Evolutionary conservation across 2,888 invertebrate species (phyloP).

Genomic region (Yponomeuta plumbellus): DNA sequence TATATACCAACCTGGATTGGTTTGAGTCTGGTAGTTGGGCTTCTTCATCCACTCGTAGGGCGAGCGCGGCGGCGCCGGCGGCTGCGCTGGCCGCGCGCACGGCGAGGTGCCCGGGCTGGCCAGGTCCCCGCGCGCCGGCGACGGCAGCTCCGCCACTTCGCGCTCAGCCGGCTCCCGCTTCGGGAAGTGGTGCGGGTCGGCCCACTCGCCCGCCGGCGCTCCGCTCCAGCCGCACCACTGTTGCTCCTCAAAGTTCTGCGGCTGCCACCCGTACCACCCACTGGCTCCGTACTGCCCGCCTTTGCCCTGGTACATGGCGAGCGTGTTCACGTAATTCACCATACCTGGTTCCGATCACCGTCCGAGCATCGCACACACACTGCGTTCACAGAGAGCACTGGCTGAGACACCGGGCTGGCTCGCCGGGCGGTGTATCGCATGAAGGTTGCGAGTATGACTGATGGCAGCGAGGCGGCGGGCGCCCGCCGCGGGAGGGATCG

Average conservation of each 20-base stretch:
- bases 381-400: constrained; percentile 59
- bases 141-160: constrained; percentile 64
- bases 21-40: constrained; percentile 88
- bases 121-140: constrained; percentile 70
- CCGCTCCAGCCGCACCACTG: constrained; percentile 76
- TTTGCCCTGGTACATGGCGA: constrained; percentile 82
- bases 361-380: constrained; percentile 70
- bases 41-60: constrained; percentile 97
- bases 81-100: constrained; percentile 64
- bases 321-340: constrained; percentile 85
- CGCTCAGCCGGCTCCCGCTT: constrained; percentile 63
- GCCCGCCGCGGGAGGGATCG: constrained; percentile 37
- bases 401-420: constrained; percentile 30
- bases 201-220: constrained; percentile 67
- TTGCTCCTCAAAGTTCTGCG: constrained; percentile 74
- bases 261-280: constrained; percentile 72
- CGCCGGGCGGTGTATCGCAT: constrained; percentile 33
- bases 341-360: constrained; percentile 71
- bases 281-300: constrained; percentile 66
- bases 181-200: constrained; percentile 67
- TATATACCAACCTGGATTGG: constrained; percentile 84
- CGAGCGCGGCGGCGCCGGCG: constrained; percentile 84
- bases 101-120: constrained; percentile 75
- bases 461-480: constrained; percentile 32
- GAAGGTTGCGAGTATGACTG: constrained; percentile 56